Base-by-base conservation (phyloP, 2,113 vertebrate species). In the Paramisgurnus dabryanus region DNA sequence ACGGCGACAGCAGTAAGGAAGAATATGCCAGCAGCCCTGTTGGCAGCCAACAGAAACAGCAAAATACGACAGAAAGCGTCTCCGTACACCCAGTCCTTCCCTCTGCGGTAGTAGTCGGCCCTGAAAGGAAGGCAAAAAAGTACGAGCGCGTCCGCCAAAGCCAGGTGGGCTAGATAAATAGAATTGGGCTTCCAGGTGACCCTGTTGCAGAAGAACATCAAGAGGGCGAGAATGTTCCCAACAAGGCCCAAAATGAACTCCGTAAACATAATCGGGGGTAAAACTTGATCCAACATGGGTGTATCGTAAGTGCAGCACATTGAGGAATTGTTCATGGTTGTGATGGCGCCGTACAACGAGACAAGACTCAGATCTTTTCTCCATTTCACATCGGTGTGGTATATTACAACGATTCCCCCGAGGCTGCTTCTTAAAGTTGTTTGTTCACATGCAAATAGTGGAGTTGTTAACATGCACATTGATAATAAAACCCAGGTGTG, bases 111-210 rank as follows among this genome's bases (percentile, higher is more conserved):
- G 86, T 94, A 95, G 79, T 93, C 91, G 0, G 93, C 92, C 63
- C 94, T 83, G 87, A 95, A 94, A 0, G 93, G 90, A 0, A 95
- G 86, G 77, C 92, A 93, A 82, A 94, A 91, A 2, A 94, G 82
- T 0, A 95, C 89, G 0, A 93, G 70, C 3, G 90, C 87, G 84
- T 95, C 94, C 0, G 93, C 93, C 0, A 93, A 82, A 0, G 93
- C 92, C 76, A 95, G 86, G 80, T 94, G 91, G 1, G 92, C 87
- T 45, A 93, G 91, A 85, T 93, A 94, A 34, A 94, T 87, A 0
- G 92, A 77, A 76, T 90, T 93, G 78, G 92, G 92, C 71, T 91
- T 93, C 93, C 93, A 94, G 0, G 64, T 74, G 66, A 94, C 92
- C 82, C 88, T 87, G 79, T 94, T 87, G 40, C 89, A 91, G 83